Evolutionary conservation across 1,140 invertebrate species (phyloP), one percentile per base, ranked within the genome.

Genomic region (Lordiphosa collinella): DNA sequence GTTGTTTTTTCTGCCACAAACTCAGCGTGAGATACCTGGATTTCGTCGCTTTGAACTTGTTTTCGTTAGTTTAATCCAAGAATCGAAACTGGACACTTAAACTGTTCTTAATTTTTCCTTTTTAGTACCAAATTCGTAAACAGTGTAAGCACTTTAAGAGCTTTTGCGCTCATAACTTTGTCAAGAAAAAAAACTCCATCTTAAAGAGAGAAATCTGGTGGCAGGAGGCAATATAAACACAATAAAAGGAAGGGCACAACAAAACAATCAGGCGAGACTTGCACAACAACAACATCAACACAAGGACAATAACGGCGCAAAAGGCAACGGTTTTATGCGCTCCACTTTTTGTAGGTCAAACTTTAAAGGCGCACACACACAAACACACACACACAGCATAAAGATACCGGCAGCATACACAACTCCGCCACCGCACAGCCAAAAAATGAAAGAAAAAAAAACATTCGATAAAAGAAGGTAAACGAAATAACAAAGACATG

Each of bases 311-410:
- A 64, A 55, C 50, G 31, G 53, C 51, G 25, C 22, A 44, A 55
- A 49, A 50, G 55, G 51, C 55, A 57, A 50, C 49, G 35, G 49
- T 65, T 51, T 50, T 55, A 62, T 72, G 49, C 72, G 68, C 62
- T 66, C 68, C 52, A 66, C 62, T 62, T 73, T 73, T 72, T 73
- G 70, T 72, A 78, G 73, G 73, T 78, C 73, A 70, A 66, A 70
- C 56, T 65, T 76, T 67, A 76, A 76, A 57, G 50, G 41, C 55
- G 59, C 53, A 49, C 25, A 32, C 18, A 51, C 53, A 31, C 44
- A n/a, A n/a, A n/a, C 37, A 34, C 47, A 51, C 32, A 47, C 11
- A 44, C 29, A 40, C 38, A 64, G 37, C 54, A 54, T 50, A 66
- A 51, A 71, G 43, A 64, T 18, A 51, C 53, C 12, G n/a, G 51